phyloP scores from a whole-genome alignment of 2,888 invertebrate species.

The Rotaria macrura region DNA sequence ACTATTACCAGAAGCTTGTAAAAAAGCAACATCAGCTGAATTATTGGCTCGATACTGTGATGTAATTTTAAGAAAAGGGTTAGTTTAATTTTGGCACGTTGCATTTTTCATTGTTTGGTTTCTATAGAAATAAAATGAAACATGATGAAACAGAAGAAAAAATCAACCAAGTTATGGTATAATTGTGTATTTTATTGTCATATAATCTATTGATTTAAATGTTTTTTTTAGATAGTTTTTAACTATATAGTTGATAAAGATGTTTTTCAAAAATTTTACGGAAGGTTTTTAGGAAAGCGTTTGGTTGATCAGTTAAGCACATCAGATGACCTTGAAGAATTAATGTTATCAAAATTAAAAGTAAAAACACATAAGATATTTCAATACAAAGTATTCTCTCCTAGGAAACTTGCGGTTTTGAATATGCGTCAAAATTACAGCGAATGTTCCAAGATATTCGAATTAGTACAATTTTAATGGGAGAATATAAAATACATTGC shows the following conservation, averaged over 20 bases:
- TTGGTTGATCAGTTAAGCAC: conserved; percentile 94
- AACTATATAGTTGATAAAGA: conserved; percentile 99
- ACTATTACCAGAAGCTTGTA: conserved; percentile 75
- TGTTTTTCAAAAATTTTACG: conserved; percentile 98
- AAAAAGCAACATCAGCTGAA: conserved; percentile 76
- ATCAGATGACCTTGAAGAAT: conserved; percentile 95
- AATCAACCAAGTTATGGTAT: conserved; percentile 89
- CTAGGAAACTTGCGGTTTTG: conserved; percentile 78
- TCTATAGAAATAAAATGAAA: conserved; percentile 86
- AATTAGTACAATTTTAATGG: conserved; percentile 90
- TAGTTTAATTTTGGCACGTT: neutral
- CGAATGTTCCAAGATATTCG: conserved; percentile 98
- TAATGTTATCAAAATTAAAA: conserved; percentile 98
- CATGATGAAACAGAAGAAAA: conserved; percentile 95
- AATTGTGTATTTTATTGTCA: conserved; percentile 41
- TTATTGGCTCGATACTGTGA: conserved; percentile 95
- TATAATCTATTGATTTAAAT: neutral
- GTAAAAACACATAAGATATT: conserved; percentile 39
- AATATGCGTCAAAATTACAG: conserved; percentile 94
- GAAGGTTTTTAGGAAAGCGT: conserved; percentile 95
- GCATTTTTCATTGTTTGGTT: conserved; percentile 45
- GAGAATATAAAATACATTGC: conserved; percentile 60
- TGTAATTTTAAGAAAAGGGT: conserved; percentile 72
- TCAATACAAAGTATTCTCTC: neutral
- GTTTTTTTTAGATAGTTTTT: conserved; percentile 59